These are phyloP conservation scores for Xyliphius kryptos DNA, from an alignment of 2,113 vertebrate genomes.

Conservation along the genomic window DNA sequence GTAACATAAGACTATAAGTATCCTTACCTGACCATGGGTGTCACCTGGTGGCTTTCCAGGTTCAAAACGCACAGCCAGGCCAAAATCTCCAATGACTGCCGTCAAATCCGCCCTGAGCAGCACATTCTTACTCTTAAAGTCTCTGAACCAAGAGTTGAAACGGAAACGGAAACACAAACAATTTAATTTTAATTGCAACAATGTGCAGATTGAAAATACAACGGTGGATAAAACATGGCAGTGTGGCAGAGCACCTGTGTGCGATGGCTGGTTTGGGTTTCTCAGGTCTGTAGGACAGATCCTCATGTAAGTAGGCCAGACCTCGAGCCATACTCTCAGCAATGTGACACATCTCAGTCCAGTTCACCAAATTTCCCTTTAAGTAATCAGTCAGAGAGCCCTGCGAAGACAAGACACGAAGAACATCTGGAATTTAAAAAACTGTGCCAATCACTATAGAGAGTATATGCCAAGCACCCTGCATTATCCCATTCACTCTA, in stretches of 20 bases:
- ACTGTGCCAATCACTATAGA: too few relatives aligned
- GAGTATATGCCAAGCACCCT: too few relatives aligned
- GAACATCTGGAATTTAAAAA: too few relatives aligned
- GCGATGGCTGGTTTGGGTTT: conserved; percentile 95
- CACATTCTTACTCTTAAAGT: conserved; percentile 99
- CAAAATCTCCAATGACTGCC: conserved; percentile 91
- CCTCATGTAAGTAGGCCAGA: conserved; percentile 93
- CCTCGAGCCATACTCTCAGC: conserved; percentile 90
- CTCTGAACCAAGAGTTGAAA: conserved; percentile 66
- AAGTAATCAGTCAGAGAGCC: conserved; percentile 85
- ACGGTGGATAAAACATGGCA: neutral
- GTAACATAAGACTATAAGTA: too few relatives aligned
- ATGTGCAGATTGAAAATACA: too few relatives aligned
- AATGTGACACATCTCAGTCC: conserved; percentile 92
- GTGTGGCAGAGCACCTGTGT: conserved; percentile 80
- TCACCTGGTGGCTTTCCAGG: conserved; percentile 95
- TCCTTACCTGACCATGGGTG: conserved; percentile 89
- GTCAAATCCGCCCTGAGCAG: conserved; percentile 88
- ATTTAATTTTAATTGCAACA: too few relatives aligned
- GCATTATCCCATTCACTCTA: too few relatives aligned
- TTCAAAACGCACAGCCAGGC: conserved; percentile 92
- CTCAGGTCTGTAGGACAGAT: conserved; percentile 86
- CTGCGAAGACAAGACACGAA: neutral
- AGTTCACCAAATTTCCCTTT: conserved; percentile 89
- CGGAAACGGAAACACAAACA: conserved; percentile 1